Evolutionary conservation across 2,113 vertebrate genomes (phyloP), one percentile per base, ranked within the genome.

Genomic region (Lagopus muta): DNA sequence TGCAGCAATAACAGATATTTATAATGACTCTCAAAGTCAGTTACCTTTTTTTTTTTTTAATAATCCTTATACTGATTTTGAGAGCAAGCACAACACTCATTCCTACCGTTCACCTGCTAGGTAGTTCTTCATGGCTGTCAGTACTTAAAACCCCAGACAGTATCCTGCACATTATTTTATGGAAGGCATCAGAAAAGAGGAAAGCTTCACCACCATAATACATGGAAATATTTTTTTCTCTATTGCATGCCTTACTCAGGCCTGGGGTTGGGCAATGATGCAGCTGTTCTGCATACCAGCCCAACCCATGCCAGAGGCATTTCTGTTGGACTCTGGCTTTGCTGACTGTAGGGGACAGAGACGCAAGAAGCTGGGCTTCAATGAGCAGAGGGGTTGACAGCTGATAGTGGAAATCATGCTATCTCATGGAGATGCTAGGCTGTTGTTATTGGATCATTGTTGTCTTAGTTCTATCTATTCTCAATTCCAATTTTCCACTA

Each of bases 11-110:
- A 43, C 50, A 90, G 40, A 36, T 8, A 82, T 93, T 88, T 86
- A 50, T 50, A 88, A 50, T 89, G 91, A 27, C 89, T 91, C 73
- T 90, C n/a, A 62, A 82, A 97, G 85, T 92, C 10, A 6, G 34
- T 86, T 69, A 38, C 5, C 66, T 57, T 47, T 88, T 43, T 43
- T 88, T 43, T 43, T 43, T 43, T 43, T 92, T 84, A 32, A 86
- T 48, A 52, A 48, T 57, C 28, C 5, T 82, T 13, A 61, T 65
- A 72, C 69, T n/a, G 4, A n/a, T 45, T 57, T 72, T 60, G 40
- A 76, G 25, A 79, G 6, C 17, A 65, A 91, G 13, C 6, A 15
- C 75, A 61, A 75, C 32, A 24, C 18, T 79, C n/a, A 72, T 76
- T 45, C 34, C 30, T 89, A 54, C 32, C 28, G 57, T 87, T 89